Evolutionary conservation across 1,140 invertebrate genomes (phyloP), one percentile per base, ranked within the genome.

Genomic region (Oryzaephilus surinamensis): DNA sequence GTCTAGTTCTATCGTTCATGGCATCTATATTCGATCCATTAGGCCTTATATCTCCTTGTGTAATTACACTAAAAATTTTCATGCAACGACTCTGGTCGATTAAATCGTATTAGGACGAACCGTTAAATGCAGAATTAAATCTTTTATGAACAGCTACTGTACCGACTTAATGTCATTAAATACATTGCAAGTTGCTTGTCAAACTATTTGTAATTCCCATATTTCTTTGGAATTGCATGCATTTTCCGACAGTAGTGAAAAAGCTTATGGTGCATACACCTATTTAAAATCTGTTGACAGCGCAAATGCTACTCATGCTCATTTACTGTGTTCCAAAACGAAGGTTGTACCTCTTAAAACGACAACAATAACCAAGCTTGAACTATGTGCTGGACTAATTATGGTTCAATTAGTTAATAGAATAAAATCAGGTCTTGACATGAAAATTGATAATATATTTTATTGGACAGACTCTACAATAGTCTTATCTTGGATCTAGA

Each of bases 331-430:
- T 31, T 30, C 36, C 10, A 33, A 67, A 43, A 46, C 55, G 26
- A 48, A 57, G 34, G 62, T 68, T 2, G 54, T 64, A 16, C 65
- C 65, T 21, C 23, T 64, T 0, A 65, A 66, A 51, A 40, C 35
- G 8, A 32, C 41, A 0, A 58, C 62, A 7, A 53, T 72, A 12
- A 66, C 70, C 5, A 27, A 64, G 38, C 45, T 72, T 12, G 70
- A 72, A 48, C 45, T 72, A 12, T 55, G 48, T 31, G 66, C 55
- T 5, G 66, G 66, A 6, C 26, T 58, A 0, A 31, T 69, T n/a
- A 37, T 67, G 6, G 50, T 58, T 2, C 49, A 54, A 6, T 31
- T 66, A 24, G 16, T 60, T 12, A 14, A 47, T 12, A 42, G 55
- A 27, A 42, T 62, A 0, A 42, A 10, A 23, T 1, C 33, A 11